Evolutionary conservation across 2,797 vertebrate species (phyloP), one percentile per base, ranked within the genome.

Genomic region (Gephyroberyx darwinii): DNA sequence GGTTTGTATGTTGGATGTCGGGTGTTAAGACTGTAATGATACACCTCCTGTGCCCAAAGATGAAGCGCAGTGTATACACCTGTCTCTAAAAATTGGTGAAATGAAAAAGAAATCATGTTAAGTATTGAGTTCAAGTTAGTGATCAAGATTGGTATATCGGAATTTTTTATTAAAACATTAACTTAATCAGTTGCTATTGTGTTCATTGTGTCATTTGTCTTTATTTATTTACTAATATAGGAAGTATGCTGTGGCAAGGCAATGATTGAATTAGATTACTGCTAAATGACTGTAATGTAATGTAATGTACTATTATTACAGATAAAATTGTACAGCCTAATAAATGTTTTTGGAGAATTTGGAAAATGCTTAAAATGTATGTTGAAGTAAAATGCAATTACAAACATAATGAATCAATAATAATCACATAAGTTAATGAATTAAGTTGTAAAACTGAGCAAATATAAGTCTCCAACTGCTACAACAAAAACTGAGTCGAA

Each of bases 401-500:
- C 9, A 33, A 50, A 59, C 59, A 14, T 22, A 51, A 8, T 16
- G 13, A 14, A 5, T 16, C 1, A 53, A 12, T 26, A 19, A 2
- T 39, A 14, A 31, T 14, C 17, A 4, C 55, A 14, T 1, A 20
- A n/a, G 6, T 26, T 5, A 35, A 20, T 57, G 5, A 31, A 30
- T 33, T 3, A 51, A 47, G n/a, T 53, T 74, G 5, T 47, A 26
- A 39, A 13, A 52, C 2, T 3, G 17, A 37, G 1, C 45, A 31
- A 16, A 0, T 47, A 22, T 57, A 61, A 70, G 13, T 54, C 0
- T 74, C 17, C 9, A 30, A 55, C 55, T 35, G 41, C 13, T 17
- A 0, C 41, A 50, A 50, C 5, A 26, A 70, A 82, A 75, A 37
- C 31, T 61, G 59, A 60, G 2, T 75, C 66, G 73, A 89, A 89